Conservation (phyloP, 1,140 invertebrate species). For the Ganaspis sp. region DNA sequence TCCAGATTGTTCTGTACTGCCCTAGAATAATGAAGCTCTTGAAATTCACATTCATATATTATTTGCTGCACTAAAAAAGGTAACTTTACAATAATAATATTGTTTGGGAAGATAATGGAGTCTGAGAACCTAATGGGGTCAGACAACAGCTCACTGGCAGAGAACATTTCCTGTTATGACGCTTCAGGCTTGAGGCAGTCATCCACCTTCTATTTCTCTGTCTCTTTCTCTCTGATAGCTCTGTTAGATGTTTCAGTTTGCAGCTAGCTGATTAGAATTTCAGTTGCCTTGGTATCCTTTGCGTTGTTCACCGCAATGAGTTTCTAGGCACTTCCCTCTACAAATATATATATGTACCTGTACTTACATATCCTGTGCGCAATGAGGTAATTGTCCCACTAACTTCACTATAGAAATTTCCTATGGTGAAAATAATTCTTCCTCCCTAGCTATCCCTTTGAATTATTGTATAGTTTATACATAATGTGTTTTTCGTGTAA, state of each 20-base stretch:
- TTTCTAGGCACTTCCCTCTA: conserved; percentile 24
- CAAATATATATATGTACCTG: conserved; percentile 27
- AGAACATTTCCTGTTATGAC: conserved; percentile 27
- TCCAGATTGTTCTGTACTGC: too few species aligned
- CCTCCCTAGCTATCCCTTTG: not conserved
- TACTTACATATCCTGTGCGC: not conserved
- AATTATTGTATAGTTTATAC: not conserved
- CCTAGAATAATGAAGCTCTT: too few species aligned
- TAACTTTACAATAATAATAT: conserved; percentile 26
- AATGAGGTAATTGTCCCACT: conserved; percentile 34
- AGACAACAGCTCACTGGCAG: conserved; percentile 30
- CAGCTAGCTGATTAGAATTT: conserved; percentile 38
- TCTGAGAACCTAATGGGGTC: conserved; percentile 51
- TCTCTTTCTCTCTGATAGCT: conserved; percentile 16
- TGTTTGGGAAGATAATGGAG: conserved; percentile 44
- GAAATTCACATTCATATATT: too few species aligned
- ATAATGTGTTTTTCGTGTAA: not conserved
- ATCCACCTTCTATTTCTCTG: conserved; percentile 23
- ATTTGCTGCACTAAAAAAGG: not conserved
- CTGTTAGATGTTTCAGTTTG: conserved; percentile 36
- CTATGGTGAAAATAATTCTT: not conserved
- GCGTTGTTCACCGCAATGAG: conserved; percentile 19
- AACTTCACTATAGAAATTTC: not conserved
- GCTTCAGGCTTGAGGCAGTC: conserved; percentile 25
- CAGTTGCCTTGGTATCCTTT: conserved; percentile 9